Evolutionary conservation across 2,888 invertebrate genomes (phyloP).

Genomic region (Pterostichus niger): DNA sequence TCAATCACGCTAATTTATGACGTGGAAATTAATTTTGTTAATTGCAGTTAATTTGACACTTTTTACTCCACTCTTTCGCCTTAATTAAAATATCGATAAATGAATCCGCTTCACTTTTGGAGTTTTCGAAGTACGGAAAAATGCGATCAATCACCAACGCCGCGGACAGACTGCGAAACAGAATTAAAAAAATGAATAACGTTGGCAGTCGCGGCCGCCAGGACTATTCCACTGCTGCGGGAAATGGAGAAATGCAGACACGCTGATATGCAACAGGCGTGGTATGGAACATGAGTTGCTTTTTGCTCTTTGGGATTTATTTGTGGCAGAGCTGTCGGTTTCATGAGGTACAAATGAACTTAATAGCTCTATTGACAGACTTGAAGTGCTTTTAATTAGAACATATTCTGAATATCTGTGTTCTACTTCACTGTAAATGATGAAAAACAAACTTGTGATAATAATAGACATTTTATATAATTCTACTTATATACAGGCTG

Average conservation of each 20-base stretch:
- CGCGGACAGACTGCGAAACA: constrained; percentile 19
- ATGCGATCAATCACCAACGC: constrained; percentile 53
- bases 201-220: background rate
- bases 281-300: constrained; percentile 16
- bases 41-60: constrained; percentile 67
- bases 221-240: background rate
- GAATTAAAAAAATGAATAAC: constrained; percentile 50
- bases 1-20: constrained; percentile 65
- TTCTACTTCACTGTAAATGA: background rate
- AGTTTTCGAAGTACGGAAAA: constrained; percentile 59
- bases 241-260: background rate
- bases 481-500: too few relatives aligned
- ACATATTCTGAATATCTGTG: constrained; percentile 1
- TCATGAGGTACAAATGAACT: constrained; percentile 32
- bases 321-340: background rate
- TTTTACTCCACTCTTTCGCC: constrained; percentile 61
- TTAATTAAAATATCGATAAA: constrained; percentile 67
- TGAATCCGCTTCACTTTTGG: constrained; percentile 16
- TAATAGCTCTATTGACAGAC: constrained; percentile 44
- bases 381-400: constrained; percentile 41
- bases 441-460: too few relatives aligned
- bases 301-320: constrained; percentile 44
- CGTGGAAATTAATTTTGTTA: constrained; percentile 66
- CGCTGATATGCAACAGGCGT: constrained; percentile 50
- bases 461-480: too few relatives aligned